Evolutionary conservation across 2,113 vertebrate species (phyloP).

Genomic region (Pogona vitticeps): DNA sequence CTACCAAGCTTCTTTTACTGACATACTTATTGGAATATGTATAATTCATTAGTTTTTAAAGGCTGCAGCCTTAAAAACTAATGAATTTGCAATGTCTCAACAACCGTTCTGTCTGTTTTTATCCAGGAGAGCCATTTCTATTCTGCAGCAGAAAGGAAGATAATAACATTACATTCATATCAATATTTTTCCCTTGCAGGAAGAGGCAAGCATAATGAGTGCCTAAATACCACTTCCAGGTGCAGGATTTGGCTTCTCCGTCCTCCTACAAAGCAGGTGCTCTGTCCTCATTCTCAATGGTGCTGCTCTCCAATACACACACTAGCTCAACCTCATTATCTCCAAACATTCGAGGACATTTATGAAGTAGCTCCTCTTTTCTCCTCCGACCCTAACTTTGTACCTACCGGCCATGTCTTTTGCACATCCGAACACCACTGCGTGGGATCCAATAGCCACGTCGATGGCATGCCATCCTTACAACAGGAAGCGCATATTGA

Average conservation of each 20-base stretch:
- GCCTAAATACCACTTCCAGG: background rate
- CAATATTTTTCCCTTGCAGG: constrained; percentile 23
- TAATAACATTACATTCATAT: constrained; percentile 2
- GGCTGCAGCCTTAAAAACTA: background rate
- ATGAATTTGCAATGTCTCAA: constrained; percentile 41
- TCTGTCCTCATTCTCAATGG: background rate
- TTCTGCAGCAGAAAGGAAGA: constrained; percentile 35
- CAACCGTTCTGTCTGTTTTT: constrained; percentile 5
- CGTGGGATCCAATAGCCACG: background rate
- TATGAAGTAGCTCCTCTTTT: background rate
- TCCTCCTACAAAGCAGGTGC: constrained; percentile 9
- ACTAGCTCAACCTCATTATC: background rate
- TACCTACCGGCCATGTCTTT: background rate
- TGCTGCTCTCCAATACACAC: background rate
- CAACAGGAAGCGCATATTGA: background rate
- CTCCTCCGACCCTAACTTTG: background rate
- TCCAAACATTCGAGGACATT: background rate
- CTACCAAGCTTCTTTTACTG: constrained; percentile 39
- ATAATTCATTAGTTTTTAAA: constrained; percentile 55
- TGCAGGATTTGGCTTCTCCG: constrained; percentile 2
- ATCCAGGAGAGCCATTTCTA: constrained; percentile 49
- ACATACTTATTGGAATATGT: constrained; percentile 46
- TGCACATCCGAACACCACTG: background rate
- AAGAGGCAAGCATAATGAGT: constrained; percentile 10
- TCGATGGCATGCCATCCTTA: background rate